Conservation (phyloP, 2,113 vertebrate genomes). For the Takifugu bimaculatus region DNA sequence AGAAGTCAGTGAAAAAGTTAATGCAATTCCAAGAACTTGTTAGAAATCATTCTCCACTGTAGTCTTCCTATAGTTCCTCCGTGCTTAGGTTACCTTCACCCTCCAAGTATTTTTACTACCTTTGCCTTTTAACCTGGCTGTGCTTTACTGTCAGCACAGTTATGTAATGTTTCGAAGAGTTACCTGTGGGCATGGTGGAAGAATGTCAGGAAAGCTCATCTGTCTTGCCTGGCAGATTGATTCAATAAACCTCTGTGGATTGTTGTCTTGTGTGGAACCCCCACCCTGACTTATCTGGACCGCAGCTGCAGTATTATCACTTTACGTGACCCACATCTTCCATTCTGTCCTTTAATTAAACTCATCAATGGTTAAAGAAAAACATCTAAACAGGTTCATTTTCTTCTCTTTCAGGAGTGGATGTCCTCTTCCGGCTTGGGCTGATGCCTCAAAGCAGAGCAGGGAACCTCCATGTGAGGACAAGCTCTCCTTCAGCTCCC, state of each 20-base stretch:
- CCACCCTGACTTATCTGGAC: constrained; percentile 1
- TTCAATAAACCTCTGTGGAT: constrained; percentile 37
- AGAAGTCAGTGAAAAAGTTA: no score
- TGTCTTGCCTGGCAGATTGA: constrained; percentile 42
- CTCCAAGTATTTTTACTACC: constrained; percentile 4
- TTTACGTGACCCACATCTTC: no score
- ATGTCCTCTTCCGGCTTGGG: constrained; percentile 86
- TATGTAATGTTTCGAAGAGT: constrained; percentile 28
- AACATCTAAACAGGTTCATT: neutral
- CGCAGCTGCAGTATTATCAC: constrained; percentile 40
- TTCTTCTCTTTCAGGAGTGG: constrained; percentile 81
- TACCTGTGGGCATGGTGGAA: constrained; percentile 31
- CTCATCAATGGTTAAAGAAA: no score
- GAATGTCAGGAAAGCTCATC: constrained; percentile 38
- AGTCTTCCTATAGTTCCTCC: neutral
- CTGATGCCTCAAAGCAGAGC: constrained; percentile 74
- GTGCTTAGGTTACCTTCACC: constrained; percentile 7
- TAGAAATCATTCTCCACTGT: no score
- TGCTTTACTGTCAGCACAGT: constrained; percentile 10
- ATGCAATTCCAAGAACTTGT: no score
- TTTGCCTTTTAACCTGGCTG: neutral
- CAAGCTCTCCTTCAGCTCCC: constrained; percentile 52
- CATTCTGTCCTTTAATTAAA: constrained; percentile 6
- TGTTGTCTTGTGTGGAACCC: constrained; percentile 12
- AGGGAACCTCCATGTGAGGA: constrained; percentile 62